phyloP scores from a whole-genome alignment of 2,113 vertebrate species.

The Lamprologus ornatipinnis region DNA sequence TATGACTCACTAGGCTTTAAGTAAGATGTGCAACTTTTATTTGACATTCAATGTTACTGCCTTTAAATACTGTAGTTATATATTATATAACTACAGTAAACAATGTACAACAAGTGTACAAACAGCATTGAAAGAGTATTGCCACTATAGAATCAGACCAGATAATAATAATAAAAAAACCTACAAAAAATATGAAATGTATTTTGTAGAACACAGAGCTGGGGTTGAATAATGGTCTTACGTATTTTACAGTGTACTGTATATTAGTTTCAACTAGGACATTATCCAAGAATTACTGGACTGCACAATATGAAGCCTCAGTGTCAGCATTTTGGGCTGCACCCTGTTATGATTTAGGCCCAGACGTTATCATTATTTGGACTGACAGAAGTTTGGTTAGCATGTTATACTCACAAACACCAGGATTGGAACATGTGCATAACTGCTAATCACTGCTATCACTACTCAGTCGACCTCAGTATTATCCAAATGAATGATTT shows the following conservation, averaged over 20 bases:
- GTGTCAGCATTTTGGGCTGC: neutral
- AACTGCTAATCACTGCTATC: neutral
- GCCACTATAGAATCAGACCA: neutral
- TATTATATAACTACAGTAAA: neutral
- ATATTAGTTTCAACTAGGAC: neutral
- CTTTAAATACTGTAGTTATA: neutral
- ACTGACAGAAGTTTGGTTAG: neutral
- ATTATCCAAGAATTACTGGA: neutral
- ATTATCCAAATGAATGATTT: neutral
- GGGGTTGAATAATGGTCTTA: neutral
- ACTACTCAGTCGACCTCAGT: neutral
- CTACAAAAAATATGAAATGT: neutral
- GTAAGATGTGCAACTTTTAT: neutral
- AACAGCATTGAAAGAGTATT: neutral
- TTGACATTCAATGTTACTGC: neutral
- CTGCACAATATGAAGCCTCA: neutral
- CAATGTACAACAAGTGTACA: neutral
- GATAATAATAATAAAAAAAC: neutral
- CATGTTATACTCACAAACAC: neutral
- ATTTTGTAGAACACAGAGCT: neutral
- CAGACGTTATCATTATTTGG: neutral
- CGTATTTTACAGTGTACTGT: neutral
- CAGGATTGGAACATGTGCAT: neutral
- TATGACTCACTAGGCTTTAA: neutral
- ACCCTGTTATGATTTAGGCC: neutral